Base-by-base conservation (phyloP, 2,888 invertebrate species). In the Nomada flava region DNA sequence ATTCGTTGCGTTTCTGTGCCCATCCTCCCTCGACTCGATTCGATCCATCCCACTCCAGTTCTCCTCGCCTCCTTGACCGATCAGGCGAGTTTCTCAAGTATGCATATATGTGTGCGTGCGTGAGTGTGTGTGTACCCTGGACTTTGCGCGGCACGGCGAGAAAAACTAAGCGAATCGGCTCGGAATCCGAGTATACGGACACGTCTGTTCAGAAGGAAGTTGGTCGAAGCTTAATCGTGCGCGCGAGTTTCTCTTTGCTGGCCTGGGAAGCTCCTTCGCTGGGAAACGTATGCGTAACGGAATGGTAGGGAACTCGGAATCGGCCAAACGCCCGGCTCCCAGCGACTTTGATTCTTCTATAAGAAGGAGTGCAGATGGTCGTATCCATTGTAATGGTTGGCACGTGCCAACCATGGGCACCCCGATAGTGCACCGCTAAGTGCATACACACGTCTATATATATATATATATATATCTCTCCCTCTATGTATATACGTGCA, bases 281-380 rank as follows among this genome's bases (percentile, higher is more conserved):
- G 59, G 59, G 52, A 55, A 73, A 52, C 64, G 44, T 76, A 83
- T 76, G 78, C 59, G 63, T 80, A 86, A 82, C 79, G 85, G 84
- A 79, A 72, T 60, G 77, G 64, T 67, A 75, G 75, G 77, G 79
- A 76, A 80, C 78, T 72, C 70, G 82, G 72, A 78, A 84, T 82
- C 79, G 81, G 53, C 70, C 72, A 62, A 82, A 74, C 76, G 82
- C 77, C 82, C 70, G 84, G 78, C 65, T 75, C 71, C 83, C 79
- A 82, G 77, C 86, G 86, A 86, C 88, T 89, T 89, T 89, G 90
- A 91, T 91, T 91, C 90, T 89, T 88, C 84, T 86, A 87, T 88
- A 88, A 89, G 88, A 91, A 90, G 86, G 90, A 90, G 90, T 91
- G 91, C 91, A 91, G 91, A 91, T 91, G 91, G 90, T 85, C 79